Base-by-base conservation (phyloP, 30 jellyfish, hydroid and myxozoan genomes). In the Pseudorhiza aurosa region DNA sequence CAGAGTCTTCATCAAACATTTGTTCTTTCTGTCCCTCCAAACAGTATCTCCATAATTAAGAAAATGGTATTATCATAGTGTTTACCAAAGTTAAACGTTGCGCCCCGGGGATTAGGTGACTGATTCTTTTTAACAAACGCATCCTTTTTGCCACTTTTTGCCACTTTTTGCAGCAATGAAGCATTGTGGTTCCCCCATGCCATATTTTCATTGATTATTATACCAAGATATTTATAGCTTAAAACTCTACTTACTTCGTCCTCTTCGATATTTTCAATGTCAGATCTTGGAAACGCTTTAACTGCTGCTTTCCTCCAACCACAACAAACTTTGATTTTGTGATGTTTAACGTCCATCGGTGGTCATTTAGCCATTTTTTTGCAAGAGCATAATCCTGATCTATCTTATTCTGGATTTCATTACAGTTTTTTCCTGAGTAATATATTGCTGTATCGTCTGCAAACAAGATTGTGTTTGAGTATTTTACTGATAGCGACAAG, bases 121-220 rank as follows among this genome's bases (percentile, higher is more conserved):
- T 45, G 8, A 79, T 62, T 79, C 83, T 68, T 68, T n/a, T 69
- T 82, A 30, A 53, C 65, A 68, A 68, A 27, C 87, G 87, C 58
- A 68, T 50, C 73, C 87, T 67, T 51, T 69, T 82, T 56, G 86
- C 87, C 87, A 68, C 87, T 69, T n/a, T n/a, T n/a, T n/a, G n/a
- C n/a, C n/a, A n/a, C n/a, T n/a, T 70, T 69, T 27, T 82, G 75
- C 94, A 55, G 94, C 87, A 82, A 82, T 68, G 94, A 82, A 69
- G 81, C 94, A 82, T 68, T 82, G 71, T 82, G 86, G 55, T 57
- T 81, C 87, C 86, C 94, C 33, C n/a, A 68, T 39, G 75, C 49
- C 91, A 79, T 62, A 79, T 79, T 79, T 64, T 79, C 83, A 64
- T 79, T 79, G 59, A 79, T 65, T 79, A 72, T 72, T 10, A 49